Conservation (phyloP, 2,113 vertebrate species). For the Falco punctatus region DNA sequence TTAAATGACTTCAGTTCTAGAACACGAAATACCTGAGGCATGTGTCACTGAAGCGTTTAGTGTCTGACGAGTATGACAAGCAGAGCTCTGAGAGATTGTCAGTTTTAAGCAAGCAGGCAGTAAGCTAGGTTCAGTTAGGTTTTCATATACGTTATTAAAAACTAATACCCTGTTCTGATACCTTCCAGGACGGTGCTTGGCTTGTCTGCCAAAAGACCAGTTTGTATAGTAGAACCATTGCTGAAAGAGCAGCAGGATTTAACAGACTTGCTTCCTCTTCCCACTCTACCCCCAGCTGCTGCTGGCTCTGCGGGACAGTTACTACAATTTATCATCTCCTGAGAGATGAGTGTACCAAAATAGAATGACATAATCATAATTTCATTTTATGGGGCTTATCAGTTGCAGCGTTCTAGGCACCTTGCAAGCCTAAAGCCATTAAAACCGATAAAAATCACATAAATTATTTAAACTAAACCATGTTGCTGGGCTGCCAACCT, state of each 20-base stretch:
- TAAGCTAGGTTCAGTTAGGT: not conserved
- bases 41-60: not conserved
- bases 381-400: constrained; percentile 49
- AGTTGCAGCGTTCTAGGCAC: constrained; percentile 12
- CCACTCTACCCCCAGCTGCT: constrained; percentile 6
- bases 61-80: not conserved
- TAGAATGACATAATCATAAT: constrained; percentile 46
- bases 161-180: not conserved
- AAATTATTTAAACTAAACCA: constrained; percentile 29
- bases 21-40: constrained; percentile 33
- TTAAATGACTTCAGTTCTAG: constrained; percentile 33
- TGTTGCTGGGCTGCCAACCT: constrained; percentile 43
- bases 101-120: not conserved
- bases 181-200: not conserved
- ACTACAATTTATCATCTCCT: constrained; percentile 38
- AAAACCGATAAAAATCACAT: constrained; percentile 43
- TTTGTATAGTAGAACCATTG: not conserved
- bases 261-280: constrained; percentile 17
- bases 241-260: constrained; percentile 20
- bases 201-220: not conserved
- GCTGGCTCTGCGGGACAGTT: constrained; percentile 33
- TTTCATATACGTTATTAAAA: not conserved
- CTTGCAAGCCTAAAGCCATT: constrained; percentile 51
- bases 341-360: constrained; percentile 42
- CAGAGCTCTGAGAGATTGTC: not conserved